Conservation (phyloP, 2,888 invertebrate genomes). For the Ischnus inquisitorius region DNA sequence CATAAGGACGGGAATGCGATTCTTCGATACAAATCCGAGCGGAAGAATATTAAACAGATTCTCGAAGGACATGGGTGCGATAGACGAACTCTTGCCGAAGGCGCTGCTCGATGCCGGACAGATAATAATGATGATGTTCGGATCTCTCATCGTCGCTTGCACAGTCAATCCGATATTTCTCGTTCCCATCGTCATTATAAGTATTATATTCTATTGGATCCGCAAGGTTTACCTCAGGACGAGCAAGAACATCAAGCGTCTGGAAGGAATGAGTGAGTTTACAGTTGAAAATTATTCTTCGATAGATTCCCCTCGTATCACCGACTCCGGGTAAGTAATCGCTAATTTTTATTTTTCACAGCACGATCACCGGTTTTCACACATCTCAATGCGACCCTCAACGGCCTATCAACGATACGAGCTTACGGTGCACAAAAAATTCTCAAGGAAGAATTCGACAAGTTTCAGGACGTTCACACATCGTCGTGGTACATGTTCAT, state of each 20-base stretch:
- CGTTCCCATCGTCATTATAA: conserved; percentile 87
- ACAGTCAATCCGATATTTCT: conserved; percentile 88
- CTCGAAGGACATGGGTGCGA: conserved; percentile 93
- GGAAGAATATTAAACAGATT: conserved; percentile 93
- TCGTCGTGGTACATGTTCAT: conserved; percentile 86
- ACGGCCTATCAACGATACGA: conserved; percentile 92
- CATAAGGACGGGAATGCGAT: conserved; percentile 88
- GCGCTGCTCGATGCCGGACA: conserved; percentile 88
- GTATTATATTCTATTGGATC: conserved; percentile 87
- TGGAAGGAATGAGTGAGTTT: conserved; percentile 89
- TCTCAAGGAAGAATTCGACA: conserved; percentile 88
- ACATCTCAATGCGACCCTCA: conserved; percentile 91
- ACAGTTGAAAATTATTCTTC: neutral
- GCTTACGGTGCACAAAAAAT: conserved; percentile 89
- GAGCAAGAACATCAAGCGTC: conserved; percentile 90
- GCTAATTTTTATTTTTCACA: conserved; percentile 80
- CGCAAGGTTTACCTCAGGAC: conserved; percentile 89
- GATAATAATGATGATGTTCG: conserved; percentile 85
- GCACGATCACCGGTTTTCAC: conserved; percentile 93
- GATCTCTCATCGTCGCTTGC: conserved; percentile 88
- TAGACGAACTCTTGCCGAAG: conserved; percentile 91
- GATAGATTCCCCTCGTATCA: neutral
- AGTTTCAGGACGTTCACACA: conserved; percentile 86
- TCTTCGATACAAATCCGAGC: conserved; percentile 94
- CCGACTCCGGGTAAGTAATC: conserved; percentile 16